A percentile compares a stretch with the other conserved stretches of the same genome.
Evolutionary conservation across 2,113 vertebrate species (phyloP).

Genomic region (Onychorhynchus coronatus): DNA sequence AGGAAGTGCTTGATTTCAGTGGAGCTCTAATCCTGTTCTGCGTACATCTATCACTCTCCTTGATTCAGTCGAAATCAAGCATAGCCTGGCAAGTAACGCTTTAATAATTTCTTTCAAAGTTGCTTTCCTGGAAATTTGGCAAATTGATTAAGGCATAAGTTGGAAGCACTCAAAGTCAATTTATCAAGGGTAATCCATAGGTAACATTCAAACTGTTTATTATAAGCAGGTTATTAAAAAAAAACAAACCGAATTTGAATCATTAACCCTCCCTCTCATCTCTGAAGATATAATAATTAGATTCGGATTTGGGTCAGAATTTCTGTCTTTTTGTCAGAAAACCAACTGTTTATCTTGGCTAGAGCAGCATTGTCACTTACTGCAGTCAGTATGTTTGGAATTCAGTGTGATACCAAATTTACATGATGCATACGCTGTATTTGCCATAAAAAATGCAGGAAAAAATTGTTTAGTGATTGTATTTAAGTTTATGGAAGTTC

Average conservation of each 20-base stretch:
- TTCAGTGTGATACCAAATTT: background rate
- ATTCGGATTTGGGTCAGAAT: background rate
- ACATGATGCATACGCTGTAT: background rate
- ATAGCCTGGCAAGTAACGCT: background rate
- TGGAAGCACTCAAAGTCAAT: background rate
- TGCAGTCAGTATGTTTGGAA: background rate
- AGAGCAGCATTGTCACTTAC: background rate
- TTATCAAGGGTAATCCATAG: background rate
- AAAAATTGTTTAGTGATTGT: background rate
- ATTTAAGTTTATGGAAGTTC: background rate
- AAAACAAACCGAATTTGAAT: background rate
- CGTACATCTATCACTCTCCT: accelerated
- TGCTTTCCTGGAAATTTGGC: background rate
- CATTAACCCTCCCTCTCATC: background rate
- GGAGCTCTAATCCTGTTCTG: background rate
- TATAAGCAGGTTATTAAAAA: background rate
- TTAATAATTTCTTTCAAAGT: background rate
- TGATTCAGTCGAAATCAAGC: background rate
- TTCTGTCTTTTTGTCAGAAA: background rate
- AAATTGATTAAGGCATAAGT: background rate
- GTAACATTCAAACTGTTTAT: background rate
- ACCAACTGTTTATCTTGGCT: background rate
- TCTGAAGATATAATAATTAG: background rate
- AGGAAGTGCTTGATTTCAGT: background rate
- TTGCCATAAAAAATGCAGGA: background rate